These are phyloP conservation scores for Ctenicera cuprea DNA, from an alignment of 2,888 invertebrate species.

Conservation along the genomic window DNA sequence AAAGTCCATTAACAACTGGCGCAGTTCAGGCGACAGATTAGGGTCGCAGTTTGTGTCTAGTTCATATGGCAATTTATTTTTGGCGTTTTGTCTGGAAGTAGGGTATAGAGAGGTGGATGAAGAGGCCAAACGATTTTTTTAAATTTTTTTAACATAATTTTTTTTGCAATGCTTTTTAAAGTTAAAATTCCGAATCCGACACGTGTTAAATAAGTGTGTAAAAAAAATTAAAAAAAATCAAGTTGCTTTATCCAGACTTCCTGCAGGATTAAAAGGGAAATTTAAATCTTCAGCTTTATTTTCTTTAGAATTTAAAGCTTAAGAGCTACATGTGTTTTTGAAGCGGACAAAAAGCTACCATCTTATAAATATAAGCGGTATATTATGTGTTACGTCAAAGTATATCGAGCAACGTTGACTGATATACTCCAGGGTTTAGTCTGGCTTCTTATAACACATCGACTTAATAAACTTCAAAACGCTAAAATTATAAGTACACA, in stretches of 20 bases:
- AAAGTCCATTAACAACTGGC: constrained; percentile 38
- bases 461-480: neutral
- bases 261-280: constrained; percentile 11
- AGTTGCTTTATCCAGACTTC: neutral
- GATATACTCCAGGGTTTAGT: constrained; percentile 17
- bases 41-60: constrained; percentile 2
- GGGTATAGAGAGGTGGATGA: too few species aligned
- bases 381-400: constrained; percentile 20
- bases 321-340: constrained; percentile 17
- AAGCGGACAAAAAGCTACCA: constrained; percentile 15
- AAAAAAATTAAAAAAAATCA: too few species aligned
- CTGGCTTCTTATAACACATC: constrained; percentile 1
- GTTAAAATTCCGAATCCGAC: too few species aligned
- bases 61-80: too few species aligned
- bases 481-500: too few species aligned
- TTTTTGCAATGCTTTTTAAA: too few species aligned
- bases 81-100: neutral
- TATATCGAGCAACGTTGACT: constrained; percentile 14
- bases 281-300: constrained; percentile 12
- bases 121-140: too few species aligned
- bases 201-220: too few species aligned
- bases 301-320: too few species aligned
- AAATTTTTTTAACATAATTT: too few species aligned
- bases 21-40: constrained; percentile 14
- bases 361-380: constrained; percentile 22